Evolutionary conservation across 2,888 invertebrate genomes (phyloP).

Genomic region (Eupeodes latifasciatus): DNA sequence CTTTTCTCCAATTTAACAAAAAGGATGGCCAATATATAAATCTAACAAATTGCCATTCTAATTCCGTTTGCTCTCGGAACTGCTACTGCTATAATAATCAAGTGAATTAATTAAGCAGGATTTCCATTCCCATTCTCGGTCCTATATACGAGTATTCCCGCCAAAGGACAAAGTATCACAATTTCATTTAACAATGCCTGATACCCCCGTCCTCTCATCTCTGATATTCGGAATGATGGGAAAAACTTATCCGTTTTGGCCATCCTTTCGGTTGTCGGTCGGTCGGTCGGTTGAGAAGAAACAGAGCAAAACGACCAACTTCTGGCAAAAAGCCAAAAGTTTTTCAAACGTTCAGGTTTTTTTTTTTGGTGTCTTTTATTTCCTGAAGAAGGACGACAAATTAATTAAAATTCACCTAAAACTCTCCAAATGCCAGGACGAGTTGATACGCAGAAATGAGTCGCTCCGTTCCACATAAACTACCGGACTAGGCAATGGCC

Average conservation of each 20-base stretch:
- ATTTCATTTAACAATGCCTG: neutral
- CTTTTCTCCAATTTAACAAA: constrained; percentile 31
- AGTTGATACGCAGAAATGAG: constrained; percentile 92
- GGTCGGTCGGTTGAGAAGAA: constrained; percentile 13
- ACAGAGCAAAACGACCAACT: constrained; percentile 54
- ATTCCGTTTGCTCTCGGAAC: constrained; percentile 49
- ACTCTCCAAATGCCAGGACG: constrained; percentile 93
- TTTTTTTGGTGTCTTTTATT: constrained; percentile 1
- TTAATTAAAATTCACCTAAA: constrained; percentile 88
- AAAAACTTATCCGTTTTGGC: constrained; percentile 56
- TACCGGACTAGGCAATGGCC: constrained; percentile 90
- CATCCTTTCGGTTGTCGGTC: constrained; percentile 1
- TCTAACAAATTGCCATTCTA: constrained; percentile 68
- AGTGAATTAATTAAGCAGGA: constrained; percentile 70
- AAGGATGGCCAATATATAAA: constrained; percentile 63
- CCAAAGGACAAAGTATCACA: constrained; percentile 39
- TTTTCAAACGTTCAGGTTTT: neutral
- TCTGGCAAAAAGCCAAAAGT: constrained; percentile 57
- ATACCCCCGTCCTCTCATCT: too few species aligned
- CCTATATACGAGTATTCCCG: neutral
- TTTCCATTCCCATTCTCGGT: constrained; percentile 10
- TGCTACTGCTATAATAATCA: constrained; percentile 60
- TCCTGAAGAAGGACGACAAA: constrained; percentile 44
- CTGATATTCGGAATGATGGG: constrained; percentile 2
- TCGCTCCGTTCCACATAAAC: constrained; percentile 92